These are phyloP conservation scores for Gortyna flavago DNA, from an alignment of 2,888 invertebrate genomes.

Conservation along the genomic window DNA sequence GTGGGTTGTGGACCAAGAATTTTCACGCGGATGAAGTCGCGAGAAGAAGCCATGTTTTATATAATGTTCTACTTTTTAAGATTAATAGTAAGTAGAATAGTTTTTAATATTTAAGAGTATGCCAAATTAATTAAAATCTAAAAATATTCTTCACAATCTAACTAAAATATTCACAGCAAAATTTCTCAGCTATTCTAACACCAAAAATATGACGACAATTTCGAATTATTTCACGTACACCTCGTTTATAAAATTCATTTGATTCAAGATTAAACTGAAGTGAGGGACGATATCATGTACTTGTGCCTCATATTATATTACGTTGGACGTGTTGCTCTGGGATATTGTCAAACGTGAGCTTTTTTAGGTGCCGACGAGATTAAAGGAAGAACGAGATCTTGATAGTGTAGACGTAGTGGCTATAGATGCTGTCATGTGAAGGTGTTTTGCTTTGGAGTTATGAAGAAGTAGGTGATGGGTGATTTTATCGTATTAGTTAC, in stretches of 20 bases:
- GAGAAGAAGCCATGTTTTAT: background rate
- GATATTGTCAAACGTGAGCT: conserved; percentile 73
- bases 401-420: conserved; percentile 41
- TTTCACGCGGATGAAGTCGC: background rate
- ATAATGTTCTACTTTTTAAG: background rate
- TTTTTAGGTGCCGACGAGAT: conserved; percentile 74
- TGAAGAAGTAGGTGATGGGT: conserved; percentile 7
- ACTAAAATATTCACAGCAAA: conserved; percentile 12
- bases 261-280: conserved; percentile 67
- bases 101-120: background rate
- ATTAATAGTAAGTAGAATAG: too few species aligned
- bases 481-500: conserved; percentile 16
- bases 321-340: conserved; percentile 73
- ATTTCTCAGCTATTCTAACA: conserved; percentile 22
- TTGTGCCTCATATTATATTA: conserved; percentile 66
- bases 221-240: conserved; percentile 67
- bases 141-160: background rate
- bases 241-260: conserved; percentile 66
- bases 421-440: conserved; percentile 5
- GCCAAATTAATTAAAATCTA: background rate
- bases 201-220: conserved; percentile 51
- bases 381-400: conserved; percentile 44
- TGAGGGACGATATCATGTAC: conserved; percentile 59
- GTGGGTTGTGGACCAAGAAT: too few species aligned
- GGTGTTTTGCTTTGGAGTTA: conserved; percentile 34